Evolutionary conservation across 1,140 invertebrate genomes (phyloP), one percentile per base, ranked within the genome.

Genomic region (Atopsyche davidsoni): DNA sequence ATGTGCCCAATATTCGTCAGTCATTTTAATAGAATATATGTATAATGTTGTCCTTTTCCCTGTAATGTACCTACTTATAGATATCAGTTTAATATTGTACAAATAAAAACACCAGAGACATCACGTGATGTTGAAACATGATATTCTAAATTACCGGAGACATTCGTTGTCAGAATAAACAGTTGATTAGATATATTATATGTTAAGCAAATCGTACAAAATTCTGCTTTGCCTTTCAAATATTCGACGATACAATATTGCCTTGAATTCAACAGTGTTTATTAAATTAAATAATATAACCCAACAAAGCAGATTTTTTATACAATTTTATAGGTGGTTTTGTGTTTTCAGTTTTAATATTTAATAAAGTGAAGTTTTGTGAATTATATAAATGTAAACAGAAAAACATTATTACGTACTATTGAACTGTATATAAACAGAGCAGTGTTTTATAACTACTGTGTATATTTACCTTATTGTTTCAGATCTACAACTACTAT

Each of bases 41-140:
- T n/a, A n/a, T n/a, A n/a, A n/a, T n/a, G n/a, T n/a, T n/a, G n/a
- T n/a, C n/a, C n/a, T n/a, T n/a, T n/a, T n/a, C n/a, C n/a, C n/a
- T n/a, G n/a, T n/a, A n/a, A n/a, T n/a, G n/a, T n/a, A n/a, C n/a
- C n/a, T 28, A 7, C 6, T 7, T 28, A 28, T 9, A 36, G 16
- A 25, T 47, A 22, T 47, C 46, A 47, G 18, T 46, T 35, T 36
- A 38, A 40, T 25, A 47, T 39, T 47, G 46, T 47, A 47, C 46
- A 47, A 47, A 47, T 47, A 38, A 22, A 31, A 47, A 47, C 46
- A 47, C 46, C 46, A 47, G 35, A 47, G 40, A 47, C 46, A 47
- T 47, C 35, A 7, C 34, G 7, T 25, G 46, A 47, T 47, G 46
- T 47, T 39, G 28, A 36, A 47, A 36, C 45, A 17, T 36, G 17